Percentiles rank a stretch among this genome's conserved stretches.
phyloP scores from a whole-genome alignment of 1,140 invertebrate species.

The Drosophila kurseongensis region DNA sequence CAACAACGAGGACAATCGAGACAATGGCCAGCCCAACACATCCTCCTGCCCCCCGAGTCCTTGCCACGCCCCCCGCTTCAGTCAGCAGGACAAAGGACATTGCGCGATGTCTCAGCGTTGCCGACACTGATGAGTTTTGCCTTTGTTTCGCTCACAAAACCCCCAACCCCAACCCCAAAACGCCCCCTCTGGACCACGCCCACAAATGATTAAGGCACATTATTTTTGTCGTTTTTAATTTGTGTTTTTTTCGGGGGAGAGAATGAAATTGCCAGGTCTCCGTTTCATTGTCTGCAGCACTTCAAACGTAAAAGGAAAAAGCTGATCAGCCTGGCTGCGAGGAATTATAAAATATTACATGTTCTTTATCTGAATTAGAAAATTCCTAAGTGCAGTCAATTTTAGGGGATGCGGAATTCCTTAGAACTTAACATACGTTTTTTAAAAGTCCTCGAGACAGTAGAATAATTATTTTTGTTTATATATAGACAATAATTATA shows the following conservation, averaged over 20 bases:
- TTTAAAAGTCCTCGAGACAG: no score
- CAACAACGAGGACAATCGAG: constrained; percentile 68
- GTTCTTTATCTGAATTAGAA: constrained; percentile 24
- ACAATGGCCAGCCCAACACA: constrained; percentile 70
- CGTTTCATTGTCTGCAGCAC: constrained; percentile 66
- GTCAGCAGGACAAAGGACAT: constrained; percentile 56
- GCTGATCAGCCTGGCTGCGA: neutral
- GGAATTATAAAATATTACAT: constrained; percentile 39
- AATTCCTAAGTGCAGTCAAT: neutral
- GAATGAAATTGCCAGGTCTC: constrained; percentile 57
- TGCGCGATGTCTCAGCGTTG: constrained; percentile 50
- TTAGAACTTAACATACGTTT: no score
- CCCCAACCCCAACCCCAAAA: constrained; percentile 9
- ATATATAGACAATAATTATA: no score
- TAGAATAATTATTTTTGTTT: no score
- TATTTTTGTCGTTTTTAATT: constrained; percentile 82
- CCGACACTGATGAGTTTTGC: constrained; percentile 72
- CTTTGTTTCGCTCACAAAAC: constrained; percentile 44
- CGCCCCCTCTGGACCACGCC: constrained; percentile 51
- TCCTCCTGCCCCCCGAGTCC: constrained; percentile 18
- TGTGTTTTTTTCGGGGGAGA: constrained; percentile 41
- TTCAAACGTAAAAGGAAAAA: constrained; percentile 60
- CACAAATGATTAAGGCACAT: constrained; percentile 69
- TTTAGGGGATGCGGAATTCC: neutral
- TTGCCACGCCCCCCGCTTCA: constrained; percentile 25